Base-by-base conservation (phyloP, 2,113 vertebrate genomes). In the Pelecanoides urinatrix region DNA sequence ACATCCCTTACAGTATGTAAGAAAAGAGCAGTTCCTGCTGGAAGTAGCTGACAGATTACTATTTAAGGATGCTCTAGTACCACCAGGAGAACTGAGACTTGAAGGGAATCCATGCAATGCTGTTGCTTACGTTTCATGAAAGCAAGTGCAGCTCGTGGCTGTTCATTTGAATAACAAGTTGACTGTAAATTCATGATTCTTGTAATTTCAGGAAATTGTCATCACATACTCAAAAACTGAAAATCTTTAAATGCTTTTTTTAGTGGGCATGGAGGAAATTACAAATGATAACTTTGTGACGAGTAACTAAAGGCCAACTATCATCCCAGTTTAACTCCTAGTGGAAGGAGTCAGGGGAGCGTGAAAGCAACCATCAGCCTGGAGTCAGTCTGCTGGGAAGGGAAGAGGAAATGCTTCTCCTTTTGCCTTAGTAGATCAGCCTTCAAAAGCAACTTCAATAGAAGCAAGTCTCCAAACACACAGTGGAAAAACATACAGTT, bases 121-220 rank as follows among this genome's bases (percentile, higher is more conserved):
- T 29, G 12, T 16, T 17, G 18, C 40, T 86, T 58, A 52, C 0
- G 0, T 80, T 83, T 77, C 67, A 66, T 3, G 5, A 56, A 16
- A 89, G 68, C 36, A 56, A 72, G 30, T 0, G 0, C 61, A 94
- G 80, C 59, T 89, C 2, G 0, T 67, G 52, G 83, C 61, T 89
- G 44, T 45, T 87, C n/a, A 40, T 71, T 75, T 84, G 61, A 63
- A 47, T 15, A 81, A 27, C 15, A 49, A 61, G 38, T 11, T 49
- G n/a, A 77, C 45, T 70, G 36, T 61, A 81, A 86, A 88, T 88
- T 92, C 45, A 76, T 9, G 1, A 62, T 62, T 80, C 75, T 47
- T 90, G 40, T 49, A 0, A 2, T 93, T 76, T 88, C 49, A 50
- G 90, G 71, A 85, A 86, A 70, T 70, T 79, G 32, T 42, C 49